These are phyloP conservation scores for Oceanites oceanicus DNA, from an alignment of 2,113 vertebrate species.

Conservation along the genomic window DNA sequence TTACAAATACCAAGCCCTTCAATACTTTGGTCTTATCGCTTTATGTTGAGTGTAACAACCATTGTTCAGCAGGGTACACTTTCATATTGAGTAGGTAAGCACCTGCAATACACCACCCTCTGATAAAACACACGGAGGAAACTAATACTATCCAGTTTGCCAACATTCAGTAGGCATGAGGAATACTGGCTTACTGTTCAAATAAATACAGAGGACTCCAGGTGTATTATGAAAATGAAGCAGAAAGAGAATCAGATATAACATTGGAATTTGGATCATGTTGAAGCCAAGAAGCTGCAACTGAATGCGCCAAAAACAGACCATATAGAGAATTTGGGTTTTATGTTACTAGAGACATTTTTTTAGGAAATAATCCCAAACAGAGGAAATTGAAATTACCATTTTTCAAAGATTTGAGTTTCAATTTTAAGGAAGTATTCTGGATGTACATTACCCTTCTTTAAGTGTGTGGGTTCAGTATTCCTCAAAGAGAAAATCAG, in stretches of 20 bases:
- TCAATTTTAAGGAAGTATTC: background rate
- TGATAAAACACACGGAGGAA: background rate
- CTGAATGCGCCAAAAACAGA: background rate
- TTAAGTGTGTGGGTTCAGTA: background rate
- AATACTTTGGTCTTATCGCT: background rate
- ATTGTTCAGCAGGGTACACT: background rate
- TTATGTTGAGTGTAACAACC: background rate
- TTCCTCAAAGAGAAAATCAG: background rate
- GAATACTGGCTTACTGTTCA: background rate
- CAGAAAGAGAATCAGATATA: background rate
- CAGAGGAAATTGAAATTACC: background rate
- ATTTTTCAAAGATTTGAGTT: background rate
- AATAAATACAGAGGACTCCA: background rate
- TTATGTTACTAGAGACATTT: background rate
- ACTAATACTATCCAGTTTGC: background rate
- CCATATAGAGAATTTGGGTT: background rate
- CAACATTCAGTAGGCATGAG: slow-evolving; percentile 7
- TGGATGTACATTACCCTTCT: background rate
- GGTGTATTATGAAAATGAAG: background rate
- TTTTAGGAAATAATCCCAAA: background rate
- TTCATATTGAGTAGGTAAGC: background rate
- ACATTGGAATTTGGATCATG: background rate
- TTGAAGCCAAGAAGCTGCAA: background rate
- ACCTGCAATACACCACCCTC: background rate
- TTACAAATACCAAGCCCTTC: background rate